These are phyloP conservation scores for Aphidius ervi DNA, from an alignment of 1,140 invertebrate genomes.

Conservation along the genomic window DNA sequence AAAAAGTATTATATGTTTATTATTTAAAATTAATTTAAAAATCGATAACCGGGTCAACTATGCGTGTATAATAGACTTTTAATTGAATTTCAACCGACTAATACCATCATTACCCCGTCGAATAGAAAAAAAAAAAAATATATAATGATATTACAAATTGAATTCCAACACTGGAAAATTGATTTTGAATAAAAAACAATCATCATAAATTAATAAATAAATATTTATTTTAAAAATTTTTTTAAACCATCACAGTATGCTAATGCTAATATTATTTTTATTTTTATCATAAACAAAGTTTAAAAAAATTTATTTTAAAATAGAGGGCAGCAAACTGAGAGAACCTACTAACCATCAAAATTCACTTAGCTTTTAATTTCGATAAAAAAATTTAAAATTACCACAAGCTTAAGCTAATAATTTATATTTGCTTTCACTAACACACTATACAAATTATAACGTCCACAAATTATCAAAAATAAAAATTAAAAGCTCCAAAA, in stretches of 20 bases:
- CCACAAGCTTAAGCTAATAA: too few species aligned
- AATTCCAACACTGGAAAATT: not conserved
- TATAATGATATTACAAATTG: not conserved
- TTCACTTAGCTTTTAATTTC: too few species aligned
- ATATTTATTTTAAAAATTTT: too few species aligned
- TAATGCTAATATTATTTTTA: not conserved
- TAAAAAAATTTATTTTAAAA: too few species aligned
- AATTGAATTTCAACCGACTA: slow-evolving; percentile 13
- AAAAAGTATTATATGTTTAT: not conserved
- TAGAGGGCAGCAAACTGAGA: too few species aligned
- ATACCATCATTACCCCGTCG: not conserved
- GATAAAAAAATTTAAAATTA: too few species aligned
- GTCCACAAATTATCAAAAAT: too few species aligned
- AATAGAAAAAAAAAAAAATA: not conserved
- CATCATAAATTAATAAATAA: not conserved
- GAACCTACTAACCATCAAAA: too few species aligned
- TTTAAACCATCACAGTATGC: not conserved
- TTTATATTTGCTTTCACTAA: too few species aligned
- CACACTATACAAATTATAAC: too few species aligned
- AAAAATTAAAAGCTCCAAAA: too few species aligned
- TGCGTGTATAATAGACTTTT: slow-evolving; percentile 7
- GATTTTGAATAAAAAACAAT: not conserved
- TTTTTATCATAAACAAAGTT: not conserved
- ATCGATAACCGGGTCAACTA: slow-evolving; percentile 21
- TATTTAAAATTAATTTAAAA: slow-evolving; percentile 10